These are phyloP conservation scores for Leptinotarsa undecemlineata DNA, from an alignment of 1,140 invertebrate species.

Conservation along the genomic window DNA sequence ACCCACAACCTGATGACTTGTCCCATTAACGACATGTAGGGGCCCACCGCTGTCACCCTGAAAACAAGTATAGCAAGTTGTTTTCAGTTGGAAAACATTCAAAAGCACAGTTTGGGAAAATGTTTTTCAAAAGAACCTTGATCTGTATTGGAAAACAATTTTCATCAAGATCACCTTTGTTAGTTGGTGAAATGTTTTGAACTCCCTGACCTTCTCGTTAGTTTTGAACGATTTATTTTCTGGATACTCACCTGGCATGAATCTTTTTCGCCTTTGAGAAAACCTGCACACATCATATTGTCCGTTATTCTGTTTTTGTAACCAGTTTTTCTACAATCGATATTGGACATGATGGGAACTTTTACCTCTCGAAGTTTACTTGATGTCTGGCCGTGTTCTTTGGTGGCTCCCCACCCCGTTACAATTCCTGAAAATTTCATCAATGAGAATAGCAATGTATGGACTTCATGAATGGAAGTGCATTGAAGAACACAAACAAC, in stretches of 20 bases:
- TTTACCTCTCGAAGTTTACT: slow-evolving; percentile 63
- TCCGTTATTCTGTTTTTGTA: slow-evolving; percentile 78
- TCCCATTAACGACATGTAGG: slow-evolving; percentile 59
- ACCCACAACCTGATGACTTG: slow-evolving; percentile 60
- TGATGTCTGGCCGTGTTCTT: slow-evolving; percentile 61
- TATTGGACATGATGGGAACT: slow-evolving; percentile 75
- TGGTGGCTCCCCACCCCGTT: slow-evolving; percentile 69
- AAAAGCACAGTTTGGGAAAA: too few relatives aligned
- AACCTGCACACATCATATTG: slow-evolving; percentile 87
- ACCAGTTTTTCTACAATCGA: slow-evolving; percentile 67
- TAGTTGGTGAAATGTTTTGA: too few relatives aligned
- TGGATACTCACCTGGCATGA: slow-evolving; percentile 66
- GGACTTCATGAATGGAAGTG: too few relatives aligned
- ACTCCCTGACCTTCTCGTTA: too few relatives aligned
- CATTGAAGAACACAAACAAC: too few relatives aligned
- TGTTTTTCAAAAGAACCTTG: too few relatives aligned
- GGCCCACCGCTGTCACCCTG: slow-evolving; percentile 71
- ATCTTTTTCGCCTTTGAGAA: slow-evolving; percentile 72
- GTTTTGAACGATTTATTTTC: too few relatives aligned
- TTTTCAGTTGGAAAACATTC: too few relatives aligned
- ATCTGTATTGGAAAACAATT: too few relatives aligned
- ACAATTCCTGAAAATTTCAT: slow-evolving; percentile 57
- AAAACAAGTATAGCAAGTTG: not conserved
- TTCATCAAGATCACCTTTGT: too few relatives aligned
- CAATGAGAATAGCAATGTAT: too few relatives aligned